These are phyloP conservation scores for Rotaria socialis DNA, from an alignment of 2,888 invertebrate species.

Conservation along the genomic window DNA sequence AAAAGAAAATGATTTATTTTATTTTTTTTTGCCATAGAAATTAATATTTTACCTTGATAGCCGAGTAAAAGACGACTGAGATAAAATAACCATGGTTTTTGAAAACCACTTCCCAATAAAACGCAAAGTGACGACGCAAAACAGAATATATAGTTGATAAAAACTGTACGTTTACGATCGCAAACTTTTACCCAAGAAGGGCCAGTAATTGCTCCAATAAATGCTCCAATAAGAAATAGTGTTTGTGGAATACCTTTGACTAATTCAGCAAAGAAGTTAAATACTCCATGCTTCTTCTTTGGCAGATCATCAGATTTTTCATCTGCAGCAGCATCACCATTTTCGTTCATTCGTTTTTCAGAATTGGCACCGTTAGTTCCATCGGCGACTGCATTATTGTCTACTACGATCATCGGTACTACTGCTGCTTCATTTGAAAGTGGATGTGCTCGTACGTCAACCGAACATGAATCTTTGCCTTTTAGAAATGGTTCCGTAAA, in stretches of 20 bases:
- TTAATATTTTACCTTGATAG: conserved; percentile 12
- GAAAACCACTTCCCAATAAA: background rate
- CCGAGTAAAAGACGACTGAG: conserved; percentile 3
- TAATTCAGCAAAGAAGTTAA: background rate
- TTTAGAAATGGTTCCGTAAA: conserved; percentile 1
- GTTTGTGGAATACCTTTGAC: conserved; percentile 35
- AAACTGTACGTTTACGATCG: conserved; percentile 16
- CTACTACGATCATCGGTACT: background rate
- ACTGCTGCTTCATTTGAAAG: background rate
- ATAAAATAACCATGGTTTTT: background rate
- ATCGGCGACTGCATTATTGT: no score
- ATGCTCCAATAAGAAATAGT: background rate
- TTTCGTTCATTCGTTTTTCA: no score
- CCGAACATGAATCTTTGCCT: background rate
- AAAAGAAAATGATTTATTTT: background rate
- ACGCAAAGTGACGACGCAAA: conserved; percentile 22
- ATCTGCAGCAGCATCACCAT: background rate
- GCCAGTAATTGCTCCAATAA: conserved; percentile 13
- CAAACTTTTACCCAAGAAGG: background rate
- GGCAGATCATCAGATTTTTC: no score
- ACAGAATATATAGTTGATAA: conserved; percentile 19
- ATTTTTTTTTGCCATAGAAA: no score
- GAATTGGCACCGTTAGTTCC: no score
- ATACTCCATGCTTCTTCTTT: background rate
- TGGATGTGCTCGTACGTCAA: no score